Conservation (phyloP, 2,888 invertebrate species). For the Trisateles emortualis region DNA sequence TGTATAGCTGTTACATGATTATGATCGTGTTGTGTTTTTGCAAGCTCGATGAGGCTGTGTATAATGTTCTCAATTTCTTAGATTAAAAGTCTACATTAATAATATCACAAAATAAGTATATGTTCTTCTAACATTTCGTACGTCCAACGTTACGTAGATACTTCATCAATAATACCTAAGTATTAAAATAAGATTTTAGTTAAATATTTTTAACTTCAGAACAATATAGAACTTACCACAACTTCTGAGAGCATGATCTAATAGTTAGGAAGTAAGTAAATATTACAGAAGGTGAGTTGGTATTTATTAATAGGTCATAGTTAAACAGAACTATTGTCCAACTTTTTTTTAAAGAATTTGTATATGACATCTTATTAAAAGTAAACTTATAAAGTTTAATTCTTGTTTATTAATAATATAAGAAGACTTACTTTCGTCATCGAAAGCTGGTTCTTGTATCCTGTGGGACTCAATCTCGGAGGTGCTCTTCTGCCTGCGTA, state of each 20-base stretch:
- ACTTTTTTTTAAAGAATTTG: not conserved
- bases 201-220: constrained; percentile 16
- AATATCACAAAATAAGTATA: not conserved
- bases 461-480: constrained; percentile 92
- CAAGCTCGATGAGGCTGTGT: constrained; percentile 60
- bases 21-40: constrained; percentile 55
- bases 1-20: constrained; percentile 51
- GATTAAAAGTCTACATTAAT: constrained; percentile 14
- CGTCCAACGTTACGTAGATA: too few species aligned
- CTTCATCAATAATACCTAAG: constrained; percentile 29
- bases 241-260: constrained; percentile 56
- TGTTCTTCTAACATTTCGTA: constrained; percentile 8
- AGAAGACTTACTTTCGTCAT: constrained; percentile 93
- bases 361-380: not conserved
- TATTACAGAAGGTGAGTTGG: constrained; percentile 12
- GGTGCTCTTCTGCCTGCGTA: constrained; percentile 95
- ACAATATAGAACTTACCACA: constrained; percentile 60
- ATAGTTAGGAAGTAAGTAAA: constrained; percentile 21
- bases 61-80: constrained; percentile 37
- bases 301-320: not conserved
- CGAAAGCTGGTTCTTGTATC: constrained; percentile 87
- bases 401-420: constrained; percentile 1
- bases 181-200: constrained; percentile 15
- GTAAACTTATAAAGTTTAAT: not conserved
- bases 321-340: not conserved